These are phyloP conservation scores for Leptopilina myrica DNA, from an alignment of 2,888 invertebrate genomes.

Conservation along the genomic window DNA sequence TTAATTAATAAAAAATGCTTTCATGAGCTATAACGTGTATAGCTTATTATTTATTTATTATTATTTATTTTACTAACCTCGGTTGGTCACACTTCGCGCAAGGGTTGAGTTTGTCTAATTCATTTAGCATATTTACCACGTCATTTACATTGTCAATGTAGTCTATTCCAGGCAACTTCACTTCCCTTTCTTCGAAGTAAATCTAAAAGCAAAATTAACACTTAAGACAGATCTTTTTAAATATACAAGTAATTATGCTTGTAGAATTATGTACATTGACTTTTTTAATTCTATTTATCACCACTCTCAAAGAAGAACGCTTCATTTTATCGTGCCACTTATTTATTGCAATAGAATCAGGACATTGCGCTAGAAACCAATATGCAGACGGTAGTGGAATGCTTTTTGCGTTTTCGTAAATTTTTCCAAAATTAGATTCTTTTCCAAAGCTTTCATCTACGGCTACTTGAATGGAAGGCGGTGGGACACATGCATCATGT, in stretches of 20 bases:
- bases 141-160: not conserved
- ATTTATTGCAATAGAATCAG: not conserved
- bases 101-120: not conserved
- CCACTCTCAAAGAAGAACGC: not conserved
- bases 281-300: not conserved
- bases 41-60: too few relatives aligned
- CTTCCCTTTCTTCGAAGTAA: not conserved
- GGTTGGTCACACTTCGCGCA: not conserved
- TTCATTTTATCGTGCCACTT: not conserved
- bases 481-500: not conserved
- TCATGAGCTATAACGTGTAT: too few relatives aligned
- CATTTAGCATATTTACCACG: not conserved
- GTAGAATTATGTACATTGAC: not conserved
- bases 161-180: not conserved
- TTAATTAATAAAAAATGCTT: too few relatives aligned
- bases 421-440: not conserved
- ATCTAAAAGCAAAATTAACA: not conserved
- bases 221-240: not conserved
- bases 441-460: not conserved
- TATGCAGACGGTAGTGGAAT: not conserved
- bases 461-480: not conserved
- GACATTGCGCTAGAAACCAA: not conserved
- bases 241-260: too few relatives aligned
- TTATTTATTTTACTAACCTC: not conserved
- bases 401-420: not conserved